Base-by-base conservation (phyloP, 2,113 vertebrate genomes). In the Struthio camelus region DNA sequence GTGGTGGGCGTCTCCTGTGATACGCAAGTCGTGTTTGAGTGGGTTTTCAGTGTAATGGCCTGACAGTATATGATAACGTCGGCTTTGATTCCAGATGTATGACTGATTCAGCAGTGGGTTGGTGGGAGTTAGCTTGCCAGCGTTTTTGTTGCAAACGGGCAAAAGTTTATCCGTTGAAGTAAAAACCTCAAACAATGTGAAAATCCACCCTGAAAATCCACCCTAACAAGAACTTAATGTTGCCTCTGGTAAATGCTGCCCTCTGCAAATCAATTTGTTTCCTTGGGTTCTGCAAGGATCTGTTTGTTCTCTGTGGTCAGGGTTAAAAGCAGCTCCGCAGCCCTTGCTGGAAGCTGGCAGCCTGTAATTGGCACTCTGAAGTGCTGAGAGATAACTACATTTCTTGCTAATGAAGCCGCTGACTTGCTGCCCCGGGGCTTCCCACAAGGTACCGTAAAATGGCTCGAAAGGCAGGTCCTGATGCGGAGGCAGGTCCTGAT, bases 21-120 rank as follows among this genome's bases (percentile, higher is more conserved):
- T 4, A 4, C 1, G 2, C 24, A 18, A 9, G 27, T 28, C 53
- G 27, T 11, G 0, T 3, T 24, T 27, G 32, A 0, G 0, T 3
- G 36, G 23, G 6, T 65, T n/a, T 78, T 76, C 48, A 5, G 38
- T 3, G 0, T 1, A 30, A 40, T 34, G 61, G 9, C n/a, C 22
- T 42, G 69, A 20, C 22, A 42, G 24, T 6, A 24, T 42, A 22
- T 27, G 20, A 22, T 6, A 34, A 17, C 62, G 10, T 42, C 34
- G 1, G 17, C 69, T 44, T 34, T 50, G 84, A 32, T 48, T 24
- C 61, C 65, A 40, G 19, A 3, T 48, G 3, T 1, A 1, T 3
- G 16, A 20, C 76, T 53, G 80, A 46, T n/a, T 51, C 53, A 14
- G 62, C 85, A 44, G 2, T n/a, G 80, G 53, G 34, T 14, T 61